phyloP scores from a whole-genome alignment of 2,888 invertebrate genomes.

The Tyria jacobaeae region DNA sequence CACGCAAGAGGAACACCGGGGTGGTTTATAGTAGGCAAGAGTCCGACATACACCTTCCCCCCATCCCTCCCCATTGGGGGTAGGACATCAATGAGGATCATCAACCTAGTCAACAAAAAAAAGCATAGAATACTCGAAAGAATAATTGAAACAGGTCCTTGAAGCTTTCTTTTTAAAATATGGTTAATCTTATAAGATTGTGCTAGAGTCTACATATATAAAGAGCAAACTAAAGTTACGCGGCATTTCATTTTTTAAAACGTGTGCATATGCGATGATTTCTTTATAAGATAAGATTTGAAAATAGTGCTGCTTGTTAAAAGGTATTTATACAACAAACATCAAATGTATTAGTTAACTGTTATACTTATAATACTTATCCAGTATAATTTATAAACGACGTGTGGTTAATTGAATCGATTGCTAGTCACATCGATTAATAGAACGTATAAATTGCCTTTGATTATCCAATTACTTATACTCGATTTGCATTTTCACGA shows the following conservation, averaged over 20 bases:
- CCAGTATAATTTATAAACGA: conserved; percentile 15
- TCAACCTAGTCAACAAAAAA: no score
- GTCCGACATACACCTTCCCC: no score
- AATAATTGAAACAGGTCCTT: conserved; percentile 3
- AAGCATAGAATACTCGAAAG: conserved; percentile 2
- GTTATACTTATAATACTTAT: background rate
- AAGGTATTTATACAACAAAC: background rate
- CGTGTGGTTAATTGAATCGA: conserved; percentile 12
- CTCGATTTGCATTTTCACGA: conserved; percentile 28
- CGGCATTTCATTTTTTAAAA: no score
- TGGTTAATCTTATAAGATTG: conserved; percentile 4
- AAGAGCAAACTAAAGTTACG: no score
- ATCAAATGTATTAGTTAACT: background rate
- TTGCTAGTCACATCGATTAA: conserved; percentile 19
- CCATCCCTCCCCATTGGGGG: no score
- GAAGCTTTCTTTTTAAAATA: no score
- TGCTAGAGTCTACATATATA: background rate
- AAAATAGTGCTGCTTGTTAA: background rate
- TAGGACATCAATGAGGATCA: no score
- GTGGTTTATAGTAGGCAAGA: no score
- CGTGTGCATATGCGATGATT: background rate
- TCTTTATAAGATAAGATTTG: background rate
- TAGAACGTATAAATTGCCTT: conserved; percentile 16
- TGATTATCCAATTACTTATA: conserved; percentile 12
- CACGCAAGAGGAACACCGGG: no score